Evolutionary conservation across 2,888 invertebrate genomes (phyloP).

Genomic region (Pristionchus fissidentatus): DNA sequence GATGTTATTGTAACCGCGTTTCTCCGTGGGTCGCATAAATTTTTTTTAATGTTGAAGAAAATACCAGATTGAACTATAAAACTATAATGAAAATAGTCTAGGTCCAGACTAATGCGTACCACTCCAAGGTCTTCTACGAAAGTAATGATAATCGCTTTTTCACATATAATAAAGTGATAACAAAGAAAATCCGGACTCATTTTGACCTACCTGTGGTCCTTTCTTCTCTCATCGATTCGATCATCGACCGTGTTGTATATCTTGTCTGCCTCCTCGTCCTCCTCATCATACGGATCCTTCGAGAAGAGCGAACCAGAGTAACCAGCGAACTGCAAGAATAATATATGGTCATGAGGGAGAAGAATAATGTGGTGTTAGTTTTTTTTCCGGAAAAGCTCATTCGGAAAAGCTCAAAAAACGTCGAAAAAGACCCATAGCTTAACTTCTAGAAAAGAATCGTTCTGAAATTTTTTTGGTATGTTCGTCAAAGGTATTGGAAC

Average conservation of each 20-base stretch:
- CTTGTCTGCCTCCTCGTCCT: slow-evolving; percentile 98
- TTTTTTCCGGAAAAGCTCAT: too few species aligned
- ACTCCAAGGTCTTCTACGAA: slow-evolving; percentile 26
- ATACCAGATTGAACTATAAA: not conserved
- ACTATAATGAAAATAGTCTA: not conserved
- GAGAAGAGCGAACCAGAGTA: slow-evolving; percentile 99
- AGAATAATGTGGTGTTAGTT: too few species aligned
- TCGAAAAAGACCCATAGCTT: too few species aligned
- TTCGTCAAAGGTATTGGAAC: too few species aligned
- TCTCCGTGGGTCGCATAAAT: too few species aligned
- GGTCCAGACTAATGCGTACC: too few species aligned
- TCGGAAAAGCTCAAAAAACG: not conserved
- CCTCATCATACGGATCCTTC: slow-evolving; percentile 99
- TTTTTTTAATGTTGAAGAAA: not conserved
- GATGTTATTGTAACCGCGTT: not conserved
- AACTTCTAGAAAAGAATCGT: too few species aligned
- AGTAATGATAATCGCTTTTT: slow-evolving; percentile 37
- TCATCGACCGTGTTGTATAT: slow-evolving; percentile 99
- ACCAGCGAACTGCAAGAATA: slow-evolving; percentile 85
- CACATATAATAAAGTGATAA: not conserved
- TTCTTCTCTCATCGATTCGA: slow-evolving; percentile 97
- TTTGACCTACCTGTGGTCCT: slow-evolving; percentile 90
- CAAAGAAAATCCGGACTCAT: too few species aligned
- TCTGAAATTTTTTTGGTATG: too few species aligned
- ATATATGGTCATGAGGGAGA: slow-evolving; percentile 1